Conservation (phyloP, 2,113 vertebrate species). For the Stigmatopora argus region DNA sequence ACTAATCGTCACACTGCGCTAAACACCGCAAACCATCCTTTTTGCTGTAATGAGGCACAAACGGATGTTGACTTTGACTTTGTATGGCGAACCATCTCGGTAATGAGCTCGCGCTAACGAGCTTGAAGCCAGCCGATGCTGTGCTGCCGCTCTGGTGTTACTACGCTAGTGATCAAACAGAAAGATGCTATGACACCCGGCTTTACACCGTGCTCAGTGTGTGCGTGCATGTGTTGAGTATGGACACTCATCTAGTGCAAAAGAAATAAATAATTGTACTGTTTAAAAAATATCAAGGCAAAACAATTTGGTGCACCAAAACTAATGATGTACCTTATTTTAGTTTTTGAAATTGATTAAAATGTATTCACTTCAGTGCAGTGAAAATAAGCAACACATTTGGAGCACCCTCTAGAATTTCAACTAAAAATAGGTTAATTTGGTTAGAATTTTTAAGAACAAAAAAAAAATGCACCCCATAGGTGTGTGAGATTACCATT, state of each 20-base stretch:
- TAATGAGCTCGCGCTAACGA: conserved; percentile 33
- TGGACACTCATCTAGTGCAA: no score
- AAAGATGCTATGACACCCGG: neutral
- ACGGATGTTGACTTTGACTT: conserved; percentile 19
- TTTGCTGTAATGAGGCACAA: conserved; percentile 25
- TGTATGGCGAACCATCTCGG: neutral
- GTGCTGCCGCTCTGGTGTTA: neutral
- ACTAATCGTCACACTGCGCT: neutral
- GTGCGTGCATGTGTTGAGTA: no score
- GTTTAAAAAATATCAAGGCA: neutral
- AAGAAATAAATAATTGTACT: no score
- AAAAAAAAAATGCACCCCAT: no score
- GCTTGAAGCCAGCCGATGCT: conserved; percentile 18
- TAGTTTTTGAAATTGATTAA: no score
- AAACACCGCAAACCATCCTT: conserved; percentile 4
- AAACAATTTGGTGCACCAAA: neutral
- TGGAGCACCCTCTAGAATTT: no score
- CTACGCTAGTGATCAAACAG: neutral
- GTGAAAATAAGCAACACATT: no score
- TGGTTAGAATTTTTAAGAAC: no score
- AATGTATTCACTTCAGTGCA: no score
- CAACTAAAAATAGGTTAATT: no score
- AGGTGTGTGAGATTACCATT: no score
- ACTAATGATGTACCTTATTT: neutral
- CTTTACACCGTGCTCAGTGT: neutral